Base-by-base conservation (phyloP, 1,140 invertebrate species). In the Pseudomyrmex flavicornis region DNA sequence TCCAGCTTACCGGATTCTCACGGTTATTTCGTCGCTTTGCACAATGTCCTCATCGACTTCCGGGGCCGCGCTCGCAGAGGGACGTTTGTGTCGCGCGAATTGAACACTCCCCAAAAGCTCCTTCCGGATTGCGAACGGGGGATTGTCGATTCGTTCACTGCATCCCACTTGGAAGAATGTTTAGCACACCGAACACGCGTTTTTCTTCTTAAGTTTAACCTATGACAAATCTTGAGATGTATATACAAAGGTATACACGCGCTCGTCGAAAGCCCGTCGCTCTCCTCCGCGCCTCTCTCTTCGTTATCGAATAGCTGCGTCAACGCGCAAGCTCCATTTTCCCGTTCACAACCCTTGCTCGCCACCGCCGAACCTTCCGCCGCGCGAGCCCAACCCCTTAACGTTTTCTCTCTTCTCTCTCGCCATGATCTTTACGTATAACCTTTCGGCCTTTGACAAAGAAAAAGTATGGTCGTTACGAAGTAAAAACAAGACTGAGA, bases 221-320 rank as follows among this genome's bases (percentile, higher is more conserved):
- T 80, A 50, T 59, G 15, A 59, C 76, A 56, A 70, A 80, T 72
- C 50, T 35, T 35, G 56, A 65, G 52, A 84, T 88, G 70, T 86
- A 86, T 87, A 86, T 74, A 75, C 79, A 65, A 82, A 75, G 52
- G 56, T 84, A 69, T 87, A 84, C 74, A 88, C 86, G 85, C 86
- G 85, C 82, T 77, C 74, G 74, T 77, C 85, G 75, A 75, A 73
- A 88, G 86, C 83, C 75, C 85, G 74, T 87, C 74, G 50, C 76
- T 89, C 85, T 87, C 58, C 35, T 65, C 86, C 50, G 73, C 63
- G 66, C 70, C 79, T 86, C 77, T 84, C 77, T 84, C 77, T 83
- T 66, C 83, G 83, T 86, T 88, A 91, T 91, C 86, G 89, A 90
- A 80, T 84, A 70, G 76, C 7, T 50, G n/a, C 63, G 62, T 85